These are phyloP conservation scores for Alentia gelatinosa DNA, from an alignment of 2,888 invertebrate genomes.

Conservation along the genomic window DNA sequence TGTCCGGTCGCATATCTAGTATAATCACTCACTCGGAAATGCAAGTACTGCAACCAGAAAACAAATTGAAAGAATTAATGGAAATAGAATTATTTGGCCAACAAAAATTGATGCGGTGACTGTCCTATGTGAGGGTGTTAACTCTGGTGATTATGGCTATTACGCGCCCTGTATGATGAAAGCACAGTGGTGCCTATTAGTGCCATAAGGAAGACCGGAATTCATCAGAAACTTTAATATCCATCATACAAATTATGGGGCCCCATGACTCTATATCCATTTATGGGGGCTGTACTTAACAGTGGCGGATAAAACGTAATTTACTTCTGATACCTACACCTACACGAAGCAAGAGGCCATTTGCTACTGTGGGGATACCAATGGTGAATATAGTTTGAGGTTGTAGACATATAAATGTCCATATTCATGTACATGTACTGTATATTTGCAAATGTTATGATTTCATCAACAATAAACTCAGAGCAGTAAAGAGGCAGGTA, in stretches of 20 bases:
- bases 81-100: conserved; percentile 17
- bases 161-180: not conserved
- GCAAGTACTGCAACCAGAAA: not conserved
- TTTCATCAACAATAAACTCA: too few relatives aligned
- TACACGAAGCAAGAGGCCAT: not conserved
- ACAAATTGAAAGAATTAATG: conserved; percentile 17
- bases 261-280: conserved; percentile 13
- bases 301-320: conserved; percentile 8
- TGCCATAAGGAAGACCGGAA: conserved; percentile 17
- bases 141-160: not conserved
- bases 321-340: conserved; percentile 17
- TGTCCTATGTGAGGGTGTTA: conserved; percentile 16
- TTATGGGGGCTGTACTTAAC: not conserved
- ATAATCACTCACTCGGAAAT: not conserved
- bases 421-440: not conserved
- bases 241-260: not conserved
- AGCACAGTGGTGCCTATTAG: conserved; percentile 1
- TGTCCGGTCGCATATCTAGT: not conserved
- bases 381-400: not conserved
- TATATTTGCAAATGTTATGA: not conserved
- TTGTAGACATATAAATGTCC: not conserved
- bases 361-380: not conserved
- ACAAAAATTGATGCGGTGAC: not conserved
- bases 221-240: conserved; percentile 26
- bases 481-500: too few relatives aligned